A percentile compares a stretch with the other conserved stretches of the same genome.
phyloP scores from a whole-genome alignment of 2,888 invertebrate species.

The Synergus japonicus region DNA sequence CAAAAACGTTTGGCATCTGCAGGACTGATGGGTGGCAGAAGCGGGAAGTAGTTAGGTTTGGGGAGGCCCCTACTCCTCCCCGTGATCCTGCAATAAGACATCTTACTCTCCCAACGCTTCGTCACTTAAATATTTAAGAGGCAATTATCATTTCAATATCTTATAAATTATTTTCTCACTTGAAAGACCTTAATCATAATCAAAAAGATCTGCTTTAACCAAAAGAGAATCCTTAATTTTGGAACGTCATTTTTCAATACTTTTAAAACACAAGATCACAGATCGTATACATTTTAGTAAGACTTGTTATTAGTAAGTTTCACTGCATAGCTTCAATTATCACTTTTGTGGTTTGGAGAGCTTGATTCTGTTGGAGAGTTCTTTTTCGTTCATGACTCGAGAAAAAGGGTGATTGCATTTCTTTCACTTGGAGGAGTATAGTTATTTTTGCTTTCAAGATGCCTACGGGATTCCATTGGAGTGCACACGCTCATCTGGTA shows the following conservation, averaged over 20 bases:
- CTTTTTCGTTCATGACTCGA: constrained; percentile 11
- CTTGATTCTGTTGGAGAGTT: not conserved
- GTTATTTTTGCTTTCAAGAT: constrained; percentile 54
- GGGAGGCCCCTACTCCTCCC: constrained; percentile 89
- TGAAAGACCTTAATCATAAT: not conserved
- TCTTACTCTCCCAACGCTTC: constrained; percentile 60
- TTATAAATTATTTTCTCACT: not conserved
- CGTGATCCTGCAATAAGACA: constrained; percentile 90
- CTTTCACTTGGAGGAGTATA: constrained; percentile 42
- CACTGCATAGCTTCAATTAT: not conserved
- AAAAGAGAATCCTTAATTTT: constrained; percentile 18
- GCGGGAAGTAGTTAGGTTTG: constrained; percentile 89
- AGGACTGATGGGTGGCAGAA: constrained; percentile 88
- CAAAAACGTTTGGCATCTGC: constrained; percentile 90
- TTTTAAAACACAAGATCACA: constrained; percentile 36
- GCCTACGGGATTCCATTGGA: constrained; percentile 43
- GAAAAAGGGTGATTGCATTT: constrained; percentile 14
- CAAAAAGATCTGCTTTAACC: not conserved
- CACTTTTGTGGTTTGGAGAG: not conserved
- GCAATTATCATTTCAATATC: not conserved
- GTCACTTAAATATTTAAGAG: not conserved
- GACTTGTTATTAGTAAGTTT: not conserved
- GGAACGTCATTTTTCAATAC: constrained; percentile 38
- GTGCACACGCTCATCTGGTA: constrained; percentile 42
- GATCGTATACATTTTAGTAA: constrained; percentile 28